Evolutionary conservation across 2,888 invertebrate species (phyloP), one percentile per base, ranked within the genome.

Genomic region (Pseudoips prasinana): DNA sequence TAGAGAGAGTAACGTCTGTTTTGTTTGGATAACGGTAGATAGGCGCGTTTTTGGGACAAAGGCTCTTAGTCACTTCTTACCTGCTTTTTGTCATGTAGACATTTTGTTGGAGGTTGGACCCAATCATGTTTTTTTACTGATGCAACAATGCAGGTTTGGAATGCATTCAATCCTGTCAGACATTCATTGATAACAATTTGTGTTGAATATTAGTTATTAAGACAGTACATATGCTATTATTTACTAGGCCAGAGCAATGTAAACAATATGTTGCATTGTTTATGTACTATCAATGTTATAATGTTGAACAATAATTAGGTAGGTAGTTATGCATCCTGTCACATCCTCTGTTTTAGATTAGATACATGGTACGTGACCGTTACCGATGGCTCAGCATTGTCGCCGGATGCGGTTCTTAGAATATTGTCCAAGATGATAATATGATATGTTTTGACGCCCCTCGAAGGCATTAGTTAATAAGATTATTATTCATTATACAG

Each of bases 21-120:
- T 79, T 80, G 79, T 81, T 73, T 71, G 70, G 63, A 54, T 88
- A 88, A 87, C 87, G 86, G 87, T 85, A 84, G 55, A 56, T 54
- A 63, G 64, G 64, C 78, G 67, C 73, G 76, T 73, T 85, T 83
- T 85, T 75, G 71, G 81, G 73, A 84, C 87, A 87, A 86, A 79
- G 76, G 60, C 69, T 64, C 63, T 82, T 83, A 80, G 76, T 83
- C 83, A 85, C 61, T 60, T 64, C 28, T 65, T 77, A 76, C 76
- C 76, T 78, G 76, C 58, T 78, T 79, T 80, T 81, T 78, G 68
- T 79, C 52, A 68, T 62, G 58, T 60, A 58, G 56, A 58, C 55
- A 58, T 58, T 67, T 70, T 68, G 63, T 64, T 66, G 51, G 39
- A 44, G 68, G 63, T 64, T 66, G 51, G 39, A 44, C 52, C 51